Conservation (phyloP, 2,888 invertebrate genomes). For the Merodon equestris region DNA sequence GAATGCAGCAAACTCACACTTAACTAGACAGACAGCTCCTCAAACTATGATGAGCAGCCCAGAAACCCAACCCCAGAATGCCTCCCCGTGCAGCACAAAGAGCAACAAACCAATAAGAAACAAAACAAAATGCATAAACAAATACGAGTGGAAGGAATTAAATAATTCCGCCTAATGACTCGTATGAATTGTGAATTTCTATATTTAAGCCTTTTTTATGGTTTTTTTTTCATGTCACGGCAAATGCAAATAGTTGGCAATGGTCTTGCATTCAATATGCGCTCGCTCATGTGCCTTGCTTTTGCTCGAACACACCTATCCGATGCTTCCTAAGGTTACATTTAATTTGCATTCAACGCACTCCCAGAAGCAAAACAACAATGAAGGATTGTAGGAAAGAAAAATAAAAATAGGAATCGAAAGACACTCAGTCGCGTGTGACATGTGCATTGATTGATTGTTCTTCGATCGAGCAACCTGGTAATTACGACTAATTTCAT, state of each 20-base stretch:
- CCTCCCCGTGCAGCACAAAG: too few species aligned
- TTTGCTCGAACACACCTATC: background rate
- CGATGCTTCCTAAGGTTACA: constrained; percentile 42
- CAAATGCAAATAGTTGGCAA: constrained; percentile 32
- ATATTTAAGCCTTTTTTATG: constrained; percentile 2
- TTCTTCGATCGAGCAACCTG: constrained; percentile 22
- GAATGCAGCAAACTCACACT: too few species aligned
- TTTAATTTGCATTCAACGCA: constrained; percentile 57
- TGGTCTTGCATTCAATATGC: constrained; percentile 37
- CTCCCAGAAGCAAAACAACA: constrained; percentile 21
- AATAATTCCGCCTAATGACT: constrained; percentile 21
- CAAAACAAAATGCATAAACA: too few species aligned
- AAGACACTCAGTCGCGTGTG: constrained; percentile 1
- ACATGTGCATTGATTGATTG: constrained; percentile 46
- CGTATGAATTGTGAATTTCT: constrained; percentile 29
- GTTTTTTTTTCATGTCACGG: constrained; percentile 61
- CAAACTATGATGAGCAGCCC: too few species aligned
- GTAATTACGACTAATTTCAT: constrained; percentile 36
- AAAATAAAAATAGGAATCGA: too few species aligned
- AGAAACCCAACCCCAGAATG: constrained; percentile 1
- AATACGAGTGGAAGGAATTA: background rate
- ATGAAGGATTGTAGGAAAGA: background rate
- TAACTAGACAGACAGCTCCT: too few species aligned
- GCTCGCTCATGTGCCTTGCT: constrained; percentile 41
- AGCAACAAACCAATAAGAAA: too few species aligned